A percentile compares a stretch with the other conserved stretches of the same genome.
phyloP scores from a whole-genome alignment of 2,113 vertebrate species.

The Jacana jacana region DNA sequence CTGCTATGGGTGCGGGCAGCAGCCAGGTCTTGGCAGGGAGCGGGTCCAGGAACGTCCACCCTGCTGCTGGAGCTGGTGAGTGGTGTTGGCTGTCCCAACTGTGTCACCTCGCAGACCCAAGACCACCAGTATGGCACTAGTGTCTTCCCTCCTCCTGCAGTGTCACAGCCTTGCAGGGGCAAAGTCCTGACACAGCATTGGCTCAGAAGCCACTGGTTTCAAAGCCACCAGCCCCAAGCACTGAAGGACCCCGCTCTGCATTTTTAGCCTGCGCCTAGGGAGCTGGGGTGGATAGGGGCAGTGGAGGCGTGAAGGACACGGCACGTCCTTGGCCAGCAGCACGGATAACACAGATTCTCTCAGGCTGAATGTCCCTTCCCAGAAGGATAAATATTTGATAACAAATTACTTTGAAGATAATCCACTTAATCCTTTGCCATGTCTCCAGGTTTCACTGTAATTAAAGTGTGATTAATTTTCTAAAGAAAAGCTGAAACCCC shows the following conservation, averaged over 20 bases:
- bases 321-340: background rate
- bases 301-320: background rate
- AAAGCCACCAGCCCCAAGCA: background rate
- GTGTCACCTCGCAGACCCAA: background rate
- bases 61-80: fast-evolving
- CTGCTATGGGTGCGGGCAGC: fast-evolving
- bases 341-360: background rate
- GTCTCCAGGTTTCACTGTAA: constrained; percentile 58
- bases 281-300: background rate
- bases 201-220: background rate
- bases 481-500: constrained; percentile 38
- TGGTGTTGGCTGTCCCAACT: fast-evolving
- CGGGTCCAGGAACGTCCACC: background rate
- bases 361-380: background rate
- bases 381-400: constrained; percentile 53
- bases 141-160: background rate
- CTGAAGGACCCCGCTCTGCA: background rate
- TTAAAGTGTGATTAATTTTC: constrained; percentile 53
- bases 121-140: background rate
- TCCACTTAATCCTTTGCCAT: constrained; percentile 43
- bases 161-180: background rate
- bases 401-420: constrained; percentile 55
- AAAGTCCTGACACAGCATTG: background rate
- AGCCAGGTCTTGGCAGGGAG: background rate
- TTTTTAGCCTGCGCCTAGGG: background rate